Evolutionary conservation across 2,888 invertebrate genomes (phyloP), one percentile per base, ranked within the genome.

Genomic region (Glyphotaelius pellucidus): DNA sequence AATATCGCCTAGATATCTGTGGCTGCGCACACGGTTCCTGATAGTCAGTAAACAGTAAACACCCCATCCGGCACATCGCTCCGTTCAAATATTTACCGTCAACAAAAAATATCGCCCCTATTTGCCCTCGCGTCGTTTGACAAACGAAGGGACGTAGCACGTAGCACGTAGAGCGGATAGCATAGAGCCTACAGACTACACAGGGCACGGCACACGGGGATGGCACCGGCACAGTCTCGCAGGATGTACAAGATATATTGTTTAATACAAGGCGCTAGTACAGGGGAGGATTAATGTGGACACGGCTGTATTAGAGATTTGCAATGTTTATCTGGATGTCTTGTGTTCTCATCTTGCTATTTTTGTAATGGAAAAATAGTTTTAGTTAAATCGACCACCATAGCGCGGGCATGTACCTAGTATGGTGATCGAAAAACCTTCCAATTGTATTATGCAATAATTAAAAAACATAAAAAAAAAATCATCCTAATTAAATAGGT

Each of bases 91-190:
- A 90, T 90, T 90, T 90, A 90, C 90, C 42, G 90, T 67, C 85
- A 90, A 90, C 90, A 84, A 90, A 90, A 90, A 90, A 90, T 85
- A 90, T 90, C 90, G 67, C 85, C 90, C 90, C 84, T 90, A 84
- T 90, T 90, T 90, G 35, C 80, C 38, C 83, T 90, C 90, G 90
- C 85, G n/a, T 83, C 83, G 90, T 38, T 90, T 81, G 30, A 79
- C 47, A 38, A 42, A 38, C 80, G 89, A 80, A 52, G 67, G 52
- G 88, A 88, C 88, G 79, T 32, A 32, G 30, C 86, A 42, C 86
- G 86, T 83, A 83, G 35, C 83, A 38, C 35, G 35, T 35, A 83
- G 19, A 35, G 25, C 83, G 35, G 19, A 67, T 19, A 67, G 67
- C 67, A 7, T 67, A 67, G 67, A 67, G 25, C 67, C 25, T 67